phyloP scores from a whole-genome alignment of 2,113 vertebrate species.

The Lynx canadensis region DNA sequence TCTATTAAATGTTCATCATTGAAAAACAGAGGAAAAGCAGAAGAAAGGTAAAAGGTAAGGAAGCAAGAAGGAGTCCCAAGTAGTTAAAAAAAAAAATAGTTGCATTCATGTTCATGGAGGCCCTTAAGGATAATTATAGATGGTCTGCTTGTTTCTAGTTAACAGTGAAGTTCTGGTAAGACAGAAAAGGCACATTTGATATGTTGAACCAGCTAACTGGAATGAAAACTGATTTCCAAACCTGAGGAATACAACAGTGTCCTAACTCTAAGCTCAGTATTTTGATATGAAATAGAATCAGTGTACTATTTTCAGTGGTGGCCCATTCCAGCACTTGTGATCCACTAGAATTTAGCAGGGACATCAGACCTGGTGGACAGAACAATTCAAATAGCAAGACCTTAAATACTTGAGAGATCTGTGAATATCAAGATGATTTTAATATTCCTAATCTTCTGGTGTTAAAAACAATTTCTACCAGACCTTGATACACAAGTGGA shows the following conservation, averaged over 20 bases:
- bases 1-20: neutral
- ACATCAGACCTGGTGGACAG: neutral
- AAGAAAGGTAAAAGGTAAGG: neutral
- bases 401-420: constrained; percentile 24
- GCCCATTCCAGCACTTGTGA: neutral
- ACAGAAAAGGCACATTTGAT: neutral
- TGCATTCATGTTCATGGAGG: neutral
- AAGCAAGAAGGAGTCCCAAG: neutral
- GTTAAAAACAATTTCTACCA: constrained; percentile 82
- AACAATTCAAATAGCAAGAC: constrained; percentile 24
- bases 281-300: neutral
- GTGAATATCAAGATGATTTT: constrained; percentile 50
- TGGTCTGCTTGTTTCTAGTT: neutral
- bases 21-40: neutral
- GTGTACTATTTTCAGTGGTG: neutral
- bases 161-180: neutral
- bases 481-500: constrained; percentile 81
- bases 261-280: neutral
- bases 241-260: constrained; percentile 7
- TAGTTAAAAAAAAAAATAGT: neutral
- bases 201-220: neutral
- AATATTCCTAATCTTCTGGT: constrained; percentile 60
- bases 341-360: neutral
- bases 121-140: neutral
- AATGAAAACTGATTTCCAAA: constrained; percentile 43